Percentiles rank a stretch among this genome's conserved stretches.
Evolutionary conservation across 2,113 vertebrate species (phyloP).

Genomic region (Rana temporaria): DNA sequence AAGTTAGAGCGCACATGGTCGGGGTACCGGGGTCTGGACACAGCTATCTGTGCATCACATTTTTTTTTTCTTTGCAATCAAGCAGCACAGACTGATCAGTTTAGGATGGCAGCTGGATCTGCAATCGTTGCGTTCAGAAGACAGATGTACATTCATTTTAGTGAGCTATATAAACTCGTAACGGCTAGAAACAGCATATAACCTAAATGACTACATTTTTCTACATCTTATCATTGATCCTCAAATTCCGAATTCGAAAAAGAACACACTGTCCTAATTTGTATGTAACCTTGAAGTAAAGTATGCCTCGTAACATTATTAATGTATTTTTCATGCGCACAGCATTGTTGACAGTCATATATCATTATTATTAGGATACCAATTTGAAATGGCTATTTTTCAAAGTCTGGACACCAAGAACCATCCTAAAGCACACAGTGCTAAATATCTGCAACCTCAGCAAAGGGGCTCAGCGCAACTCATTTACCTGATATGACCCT

Average conservation of each 20-base stretch:
- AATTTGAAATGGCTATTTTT: background rate
- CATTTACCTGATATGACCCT: background rate
- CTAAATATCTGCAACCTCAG: conserved; percentile 4
- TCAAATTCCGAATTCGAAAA: background rate
- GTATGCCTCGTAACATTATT: conserved; percentile 18
- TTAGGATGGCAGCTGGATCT: background rate
- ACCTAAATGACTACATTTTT: background rate
- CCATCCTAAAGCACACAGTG: background rate
- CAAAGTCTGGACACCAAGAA: background rate
- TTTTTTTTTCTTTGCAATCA: background rate
- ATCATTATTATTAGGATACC: conserved; percentile 10
- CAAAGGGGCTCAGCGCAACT: background rate
- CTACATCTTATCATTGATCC: background rate
- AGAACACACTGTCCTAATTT: conserved; percentile 32
- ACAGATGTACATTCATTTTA: background rate
- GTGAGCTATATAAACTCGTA: background rate
- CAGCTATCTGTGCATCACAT: too few relatives aligned
- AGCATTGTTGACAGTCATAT: background rate
- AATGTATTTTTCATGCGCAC: conserved; percentile 29
- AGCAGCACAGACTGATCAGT: too few relatives aligned
- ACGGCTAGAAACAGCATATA: conserved; percentile 11
- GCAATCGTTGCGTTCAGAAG: background rate
- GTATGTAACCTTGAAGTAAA: conserved; percentile 37
- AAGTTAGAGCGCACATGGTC: too few relatives aligned
- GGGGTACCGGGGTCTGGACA: too few relatives aligned